Evolutionary conservation across 2,797 vertebrate species (phyloP), one percentile per base, ranked within the genome.

Genomic region (Emys orbicularis): DNA sequence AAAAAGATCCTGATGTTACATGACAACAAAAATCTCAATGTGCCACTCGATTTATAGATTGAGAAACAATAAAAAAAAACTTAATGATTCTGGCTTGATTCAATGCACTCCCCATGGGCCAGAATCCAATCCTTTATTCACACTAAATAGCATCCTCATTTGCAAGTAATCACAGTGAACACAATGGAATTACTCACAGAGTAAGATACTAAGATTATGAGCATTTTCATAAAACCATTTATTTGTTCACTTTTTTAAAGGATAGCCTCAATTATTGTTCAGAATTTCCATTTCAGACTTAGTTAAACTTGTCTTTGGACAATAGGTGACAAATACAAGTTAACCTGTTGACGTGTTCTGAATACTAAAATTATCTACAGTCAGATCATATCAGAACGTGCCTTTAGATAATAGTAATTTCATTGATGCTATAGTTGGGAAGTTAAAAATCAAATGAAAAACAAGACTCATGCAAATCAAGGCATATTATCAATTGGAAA

Each of bases 1-100:
- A 94, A 96, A 97, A 96, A 94, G 95, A 96, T 41, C 2, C 0
- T 3, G 84, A 87, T 94, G 80, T 96, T 95, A 94, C 88, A 92
- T 1, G 84, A 94, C 89, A 95, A 91, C 84, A 95, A 86, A 94
- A 88, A 94, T n/a, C 65, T 56, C 81, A 56, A 2, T 0, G 21
- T 61, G 44, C 37, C 61, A 13, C 59, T 90, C 90, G 65, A 84
- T 84, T 93, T 95, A 29, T 37, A 92, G 8, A 72, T 12, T 52
- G 80, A 93, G 72, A 79, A 56, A 77, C 74, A 0, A 81, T 93
- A 96, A 77, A 0, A 61, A 61, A 54, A 61, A 31, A 4, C 12
- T 57, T 61, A 15, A 61, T 61, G 31, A 16, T 61, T 61, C 31
- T 61, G 31, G 29, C 6, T 87, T 50, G 88, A 86, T 80, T 74